A percentile compares a stretch with the other conserved stretches of the same genome.
These are phyloP conservation scores for Epinephelus moara DNA, from an alignment of 2,113 vertebrate species.

Conservation along the genomic window DNA sequence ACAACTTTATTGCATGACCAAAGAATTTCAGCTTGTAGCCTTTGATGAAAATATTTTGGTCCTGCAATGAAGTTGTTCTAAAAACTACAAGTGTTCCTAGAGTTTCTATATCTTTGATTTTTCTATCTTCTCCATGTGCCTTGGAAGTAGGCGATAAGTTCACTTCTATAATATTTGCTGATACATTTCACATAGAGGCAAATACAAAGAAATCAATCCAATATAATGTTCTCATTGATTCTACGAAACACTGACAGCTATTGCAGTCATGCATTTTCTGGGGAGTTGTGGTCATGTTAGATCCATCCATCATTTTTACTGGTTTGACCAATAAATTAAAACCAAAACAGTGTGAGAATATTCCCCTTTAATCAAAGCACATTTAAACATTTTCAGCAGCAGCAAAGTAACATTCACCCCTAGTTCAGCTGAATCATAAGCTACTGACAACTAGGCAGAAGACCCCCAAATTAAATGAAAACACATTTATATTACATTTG, in stretches of 20 bases:
- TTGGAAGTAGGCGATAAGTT: too few species aligned
- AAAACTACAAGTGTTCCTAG: too few species aligned
- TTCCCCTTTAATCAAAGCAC: conserved; percentile 2
- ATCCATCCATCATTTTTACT: neutral
- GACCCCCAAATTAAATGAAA: neutral
- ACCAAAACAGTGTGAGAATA: neutral
- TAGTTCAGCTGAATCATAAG: neutral
- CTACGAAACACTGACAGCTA: neutral
- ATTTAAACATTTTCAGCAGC: neutral
- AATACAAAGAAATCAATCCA: neutral
- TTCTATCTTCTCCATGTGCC: too few species aligned
- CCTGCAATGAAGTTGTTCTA: too few species aligned
- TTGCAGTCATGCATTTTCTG: neutral
- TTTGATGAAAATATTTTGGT: too few species aligned
- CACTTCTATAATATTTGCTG: too few species aligned
- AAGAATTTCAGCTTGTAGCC: too few species aligned
- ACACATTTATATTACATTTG: conserved; percentile 24
- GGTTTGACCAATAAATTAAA: neutral
- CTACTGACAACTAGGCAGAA: neutral
- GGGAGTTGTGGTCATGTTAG: neutral
- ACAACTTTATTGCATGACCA: too few species aligned
- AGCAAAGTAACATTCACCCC: neutral
- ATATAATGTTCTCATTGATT: neutral
- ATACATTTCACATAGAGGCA: neutral
- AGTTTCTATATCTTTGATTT: too few species aligned